phyloP scores from a whole-genome alignment of 30 jellyfish, hydroid and myxozoan species.

The Cassiopea xamachana region DNA sequence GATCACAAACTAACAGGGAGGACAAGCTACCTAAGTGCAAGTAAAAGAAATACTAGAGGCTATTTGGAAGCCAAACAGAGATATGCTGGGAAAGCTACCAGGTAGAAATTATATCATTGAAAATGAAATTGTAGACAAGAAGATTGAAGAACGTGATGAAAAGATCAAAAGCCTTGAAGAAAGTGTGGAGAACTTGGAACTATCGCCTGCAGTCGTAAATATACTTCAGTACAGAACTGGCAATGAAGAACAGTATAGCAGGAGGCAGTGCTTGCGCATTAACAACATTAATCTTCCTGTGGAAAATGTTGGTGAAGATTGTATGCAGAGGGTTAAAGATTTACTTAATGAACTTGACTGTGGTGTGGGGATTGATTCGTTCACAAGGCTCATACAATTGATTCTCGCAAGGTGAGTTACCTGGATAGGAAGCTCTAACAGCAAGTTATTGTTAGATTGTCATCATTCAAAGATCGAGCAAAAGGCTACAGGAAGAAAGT shows the following conservation, averaged over 20 bases:
- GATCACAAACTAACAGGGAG: slow-evolving; percentile 27
- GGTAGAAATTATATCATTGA: slow-evolving; percentile 5
- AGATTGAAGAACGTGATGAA: slow-evolving; percentile 20
- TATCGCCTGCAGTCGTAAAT: slow-evolving; percentile 24
- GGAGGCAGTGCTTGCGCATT: neutral
- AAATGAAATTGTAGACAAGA: slow-evolving; percentile 28
- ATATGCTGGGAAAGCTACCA: neutral
- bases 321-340: slow-evolving; percentile 30
- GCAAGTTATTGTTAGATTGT: slow-evolving; percentile 31
- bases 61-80: slow-evolving; percentile 18
- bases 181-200: slow-evolving; percentile 4
- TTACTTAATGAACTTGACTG: slow-evolving; percentile 27
- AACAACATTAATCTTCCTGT: neutral
- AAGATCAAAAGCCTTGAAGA: slow-evolving; percentile 20
- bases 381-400: slow-evolving; percentile 54
- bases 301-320: slow-evolving; percentile 1
- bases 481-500: slow-evolving; percentile 30
- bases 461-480: slow-evolving; percentile 43
- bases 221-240: slow-evolving; percentile 7
- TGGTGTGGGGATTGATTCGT: slow-evolving; percentile 25
- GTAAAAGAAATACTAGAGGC: slow-evolving; percentile 30
- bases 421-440: slow-evolving; percentile 11
- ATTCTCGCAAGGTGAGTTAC: slow-evolving; percentile 3
- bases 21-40: slow-evolving; percentile 32
- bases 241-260: neutral